Conservation (phyloP, 2,888 invertebrate genomes). For the Ornithoptera priamus region DNA sequence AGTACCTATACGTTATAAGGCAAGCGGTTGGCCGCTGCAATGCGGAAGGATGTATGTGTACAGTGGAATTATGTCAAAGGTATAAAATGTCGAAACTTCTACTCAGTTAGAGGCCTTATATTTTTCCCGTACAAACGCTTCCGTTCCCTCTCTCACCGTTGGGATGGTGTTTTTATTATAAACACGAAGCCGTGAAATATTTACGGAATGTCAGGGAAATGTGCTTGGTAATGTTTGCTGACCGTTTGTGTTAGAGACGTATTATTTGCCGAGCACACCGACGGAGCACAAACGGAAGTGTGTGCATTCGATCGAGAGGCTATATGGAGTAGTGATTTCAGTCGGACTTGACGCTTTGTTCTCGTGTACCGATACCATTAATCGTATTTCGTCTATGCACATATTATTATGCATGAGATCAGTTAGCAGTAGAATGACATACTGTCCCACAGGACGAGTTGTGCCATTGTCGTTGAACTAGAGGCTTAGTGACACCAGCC, state of each 20-base stretch:
- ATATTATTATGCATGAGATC: too few species aligned
- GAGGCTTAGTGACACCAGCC: too few species aligned
- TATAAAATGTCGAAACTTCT: neutral
- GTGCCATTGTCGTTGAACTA: too few species aligned
- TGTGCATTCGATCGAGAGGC: constrained; percentile 13
- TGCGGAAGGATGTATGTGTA: too few species aligned
- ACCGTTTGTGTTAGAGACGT: constrained; percentile 55
- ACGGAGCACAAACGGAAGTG: constrained; percentile 44
- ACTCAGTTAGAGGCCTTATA: constrained; percentile 37
- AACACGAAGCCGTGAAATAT: constrained; percentile 65
- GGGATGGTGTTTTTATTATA: constrained; percentile 76
- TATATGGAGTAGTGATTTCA: constrained; percentile 2
- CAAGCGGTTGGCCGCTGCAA: too few species aligned
- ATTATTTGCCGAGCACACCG: constrained; percentile 47
- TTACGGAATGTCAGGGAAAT: constrained; percentile 60
- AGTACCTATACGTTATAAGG: too few species aligned
- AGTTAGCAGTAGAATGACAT: too few species aligned
- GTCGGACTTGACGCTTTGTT: neutral
- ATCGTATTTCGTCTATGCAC: too few species aligned
- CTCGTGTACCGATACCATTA: neutral
- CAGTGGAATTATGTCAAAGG: neutral
- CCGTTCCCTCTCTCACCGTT: constrained; percentile 24
- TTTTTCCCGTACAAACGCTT: constrained; percentile 7
- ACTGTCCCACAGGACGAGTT: too few species aligned
- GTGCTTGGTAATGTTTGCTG: constrained; percentile 52